Evolutionary conservation across 2,797 vertebrate species (phyloP), one percentile per base, ranked within the genome.

Genomic region (Megalops cyprinoides): DNA sequence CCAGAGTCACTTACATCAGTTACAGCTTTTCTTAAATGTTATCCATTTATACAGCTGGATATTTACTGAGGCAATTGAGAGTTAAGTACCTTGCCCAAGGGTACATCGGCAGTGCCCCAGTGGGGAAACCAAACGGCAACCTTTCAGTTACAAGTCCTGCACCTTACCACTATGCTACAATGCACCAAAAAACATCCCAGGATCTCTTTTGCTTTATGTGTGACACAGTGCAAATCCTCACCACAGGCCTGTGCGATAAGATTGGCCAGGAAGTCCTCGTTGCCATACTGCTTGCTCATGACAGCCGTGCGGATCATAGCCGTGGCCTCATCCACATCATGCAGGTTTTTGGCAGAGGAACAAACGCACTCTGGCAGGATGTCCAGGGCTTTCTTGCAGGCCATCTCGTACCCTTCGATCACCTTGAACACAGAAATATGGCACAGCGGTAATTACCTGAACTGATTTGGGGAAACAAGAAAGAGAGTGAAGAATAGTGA

Each of bases 261-360:
- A 67, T 94, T 94, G 28, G 96, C 91, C 65, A 99, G 90, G 87
- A 99, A 99, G 2, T 87, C 91, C 82, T 99, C 98, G 0, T 95
- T 97, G 82, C 98, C 98, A 0, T 97, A 98, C 34, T 99, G 98
- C 89, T 99, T 99, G 87, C 97, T 99, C 96, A 97, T 98, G 77
- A 99, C 89, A 0, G 98, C 94, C 0, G 98, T 94, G 31, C 94
- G 96, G 79, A 99, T 93, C 49, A 97, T 83, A 82, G 96, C 90
- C 0, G 96, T 92, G 1, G 94, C 96, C 88, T 98, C 97, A 0
- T 95, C 93, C 6, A 94, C 25, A 74, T 99, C 95, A 1, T 91
- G 93, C 71, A 99, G 95, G 87, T 97, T 95, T 90, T 98, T 96
- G 76, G 95, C 97, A 84, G 97, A 97, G 75, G 94, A 94, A 86